Percentiles rank a stretch among this genome's conserved stretches.
Conservation (phyloP, 2,113 vertebrate species). For the Calidris pugnax region DNA sequence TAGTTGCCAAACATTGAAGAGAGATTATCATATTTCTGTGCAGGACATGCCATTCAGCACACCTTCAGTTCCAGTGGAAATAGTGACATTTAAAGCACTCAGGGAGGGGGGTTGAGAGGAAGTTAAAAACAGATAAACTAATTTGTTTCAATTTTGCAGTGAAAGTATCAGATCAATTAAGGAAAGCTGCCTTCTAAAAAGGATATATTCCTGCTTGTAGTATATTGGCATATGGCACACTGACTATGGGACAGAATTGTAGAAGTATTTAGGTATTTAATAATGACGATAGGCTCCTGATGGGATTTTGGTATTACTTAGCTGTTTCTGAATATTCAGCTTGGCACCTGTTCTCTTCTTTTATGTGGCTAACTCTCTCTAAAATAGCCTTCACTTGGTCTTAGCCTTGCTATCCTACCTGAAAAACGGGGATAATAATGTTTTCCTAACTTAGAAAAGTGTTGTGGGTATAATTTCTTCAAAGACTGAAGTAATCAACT, state of each 20-base stretch:
- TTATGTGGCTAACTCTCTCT: not conserved
- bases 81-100: conserved; percentile 6
- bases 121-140: conserved; percentile 44
- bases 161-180: not conserved
- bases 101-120: not conserved
- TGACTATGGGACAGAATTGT: not conserved
- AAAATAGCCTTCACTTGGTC: not conserved
- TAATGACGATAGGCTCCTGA: not conserved
- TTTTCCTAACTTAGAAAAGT: not conserved
- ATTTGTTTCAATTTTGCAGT: conserved; percentile 49
- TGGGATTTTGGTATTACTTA: not conserved
- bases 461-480: not conserved
- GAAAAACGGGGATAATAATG: not conserved
- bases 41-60: conserved; percentile 69
- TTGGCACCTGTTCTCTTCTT: not conserved
- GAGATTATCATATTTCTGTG: conserved; percentile 74
- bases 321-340: not conserved
- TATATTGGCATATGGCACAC: not conserved
- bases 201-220: not conserved
- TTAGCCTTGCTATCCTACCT: not conserved
- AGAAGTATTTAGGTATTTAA: not conserved
- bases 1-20: conserved; percentile 75
- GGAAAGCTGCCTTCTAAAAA: not conserved
- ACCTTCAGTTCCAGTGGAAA: conserved; percentile 54
- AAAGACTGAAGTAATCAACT: not conserved